Evolutionary conservation across 1,140 invertebrate species (phyloP).

Genomic region (Andricus grossulariae): DNA sequence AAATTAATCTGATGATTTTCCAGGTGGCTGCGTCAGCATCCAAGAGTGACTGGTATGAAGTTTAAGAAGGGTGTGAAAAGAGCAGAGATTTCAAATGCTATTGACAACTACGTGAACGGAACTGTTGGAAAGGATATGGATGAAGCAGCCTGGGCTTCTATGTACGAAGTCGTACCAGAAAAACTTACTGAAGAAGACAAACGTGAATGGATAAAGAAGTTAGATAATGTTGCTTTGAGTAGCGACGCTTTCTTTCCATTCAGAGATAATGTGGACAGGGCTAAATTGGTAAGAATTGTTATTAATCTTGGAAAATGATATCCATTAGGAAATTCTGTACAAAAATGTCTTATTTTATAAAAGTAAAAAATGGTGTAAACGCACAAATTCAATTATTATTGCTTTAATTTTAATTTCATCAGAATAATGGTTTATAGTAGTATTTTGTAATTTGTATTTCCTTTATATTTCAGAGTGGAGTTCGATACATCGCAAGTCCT

Average conservation of each 20-base stretch:
- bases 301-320: conserved; percentile 6
- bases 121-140: conserved; percentile 87
- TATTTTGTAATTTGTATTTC: conserved; percentile 38
- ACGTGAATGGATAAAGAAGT: conserved; percentile 85
- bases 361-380: background rate
- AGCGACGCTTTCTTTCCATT: conserved; percentile 99
- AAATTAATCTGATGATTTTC: conserved; percentile 30
- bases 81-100: conserved; percentile 95
- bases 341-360: background rate
- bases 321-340: conserved; percentile 13
- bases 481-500: conserved; percentile 94
- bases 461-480: conserved; percentile 88
- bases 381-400: background rate
- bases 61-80: conserved; percentile 94
- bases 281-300: conserved; percentile 83
- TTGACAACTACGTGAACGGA: conserved; percentile 96
- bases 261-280: conserved; percentile 97
- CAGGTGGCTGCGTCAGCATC: conserved; percentile 95
- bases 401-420: conserved; percentile 31
- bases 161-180: conserved; percentile 86
- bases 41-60: conserved; percentile 88
- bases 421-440: too few relatives aligned
- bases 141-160: conserved; percentile 79
- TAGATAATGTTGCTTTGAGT: conserved; percentile 93
- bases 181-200: conserved; percentile 83